Conservation (phyloP, 2,113 vertebrate genomes). For the Neolamprologus sp. region DNA sequence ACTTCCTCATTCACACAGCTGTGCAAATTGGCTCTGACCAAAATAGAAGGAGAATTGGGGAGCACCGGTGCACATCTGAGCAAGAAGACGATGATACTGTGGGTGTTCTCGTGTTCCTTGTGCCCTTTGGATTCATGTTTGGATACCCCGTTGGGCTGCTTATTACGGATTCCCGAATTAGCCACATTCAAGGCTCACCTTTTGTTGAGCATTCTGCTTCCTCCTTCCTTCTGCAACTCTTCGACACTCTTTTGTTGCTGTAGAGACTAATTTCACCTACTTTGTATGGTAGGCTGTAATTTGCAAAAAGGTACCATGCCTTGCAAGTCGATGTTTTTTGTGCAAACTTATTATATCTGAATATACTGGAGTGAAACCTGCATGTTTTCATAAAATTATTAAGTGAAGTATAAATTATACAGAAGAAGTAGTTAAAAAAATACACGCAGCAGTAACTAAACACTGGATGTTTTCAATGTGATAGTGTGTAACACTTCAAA, state of each 20-base stretch:
- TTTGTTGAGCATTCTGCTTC: neutral
- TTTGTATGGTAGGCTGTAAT: neutral
- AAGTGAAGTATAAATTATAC: neutral
- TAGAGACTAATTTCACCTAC: neutral
- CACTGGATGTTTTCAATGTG: neutral
- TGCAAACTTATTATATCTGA: neutral
- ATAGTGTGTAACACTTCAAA: neutral
- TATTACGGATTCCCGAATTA: neutral
- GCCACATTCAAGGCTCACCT: neutral
- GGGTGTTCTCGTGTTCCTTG: neutral
- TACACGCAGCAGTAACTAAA: fast-evolving
- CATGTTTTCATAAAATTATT: neutral
- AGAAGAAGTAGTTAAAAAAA: neutral
- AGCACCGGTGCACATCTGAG: neutral
- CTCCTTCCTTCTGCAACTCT: neutral
- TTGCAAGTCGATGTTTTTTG: neutral
- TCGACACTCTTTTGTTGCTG: neutral
- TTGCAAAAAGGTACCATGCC: neutral
- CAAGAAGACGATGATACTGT: neutral
- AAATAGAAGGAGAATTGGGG: neutral
- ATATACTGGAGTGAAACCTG: neutral
- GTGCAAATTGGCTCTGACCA: neutral
- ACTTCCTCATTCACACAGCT: neutral
- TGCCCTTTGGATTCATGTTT: neutral
- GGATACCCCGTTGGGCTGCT: neutral